Conservation (phyloP, 1,140 invertebrate genomes). For the Muscidifurax raptorellus region DNA sequence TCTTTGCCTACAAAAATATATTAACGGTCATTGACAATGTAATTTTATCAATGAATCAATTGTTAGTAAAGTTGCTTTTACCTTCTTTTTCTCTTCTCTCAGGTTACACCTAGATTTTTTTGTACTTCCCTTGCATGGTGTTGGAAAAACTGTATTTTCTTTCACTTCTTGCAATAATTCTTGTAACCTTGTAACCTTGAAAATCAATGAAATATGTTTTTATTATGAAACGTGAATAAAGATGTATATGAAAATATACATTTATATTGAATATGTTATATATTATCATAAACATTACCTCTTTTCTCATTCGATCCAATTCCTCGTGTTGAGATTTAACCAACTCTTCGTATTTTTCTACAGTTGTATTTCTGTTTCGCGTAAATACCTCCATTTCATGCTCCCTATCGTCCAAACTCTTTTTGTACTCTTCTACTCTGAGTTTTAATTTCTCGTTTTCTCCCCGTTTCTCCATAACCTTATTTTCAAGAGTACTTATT, state of each 20-base stretch:
- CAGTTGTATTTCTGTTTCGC: constrained; percentile 62
- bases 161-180: constrained; percentile 55
- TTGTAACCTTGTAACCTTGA: constrained; percentile 56
- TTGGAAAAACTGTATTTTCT: constrained; percentile 40
- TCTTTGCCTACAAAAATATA: constrained; percentile 41
- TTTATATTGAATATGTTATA: constrained; percentile 16
- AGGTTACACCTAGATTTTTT: constrained; percentile 33
- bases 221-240: no score
- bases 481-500: constrained; percentile 49
- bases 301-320: constrained; percentile 58
- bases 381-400: constrained; percentile 65
- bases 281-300: constrained; percentile 51
- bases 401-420: constrained; percentile 56
- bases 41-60: constrained; percentile 21
- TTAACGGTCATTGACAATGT: background rate
- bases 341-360: constrained; percentile 65
- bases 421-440: constrained; percentile 57
- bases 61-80: background rate
- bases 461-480: constrained; percentile 53
- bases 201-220: background rate
- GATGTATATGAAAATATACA: background rate
- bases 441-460: constrained; percentile 59
- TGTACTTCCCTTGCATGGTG: constrained; percentile 33
- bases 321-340: constrained; percentile 61
- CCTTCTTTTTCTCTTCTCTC: constrained; percentile 39